Evolutionary conservation across 2,113 vertebrate genomes (phyloP), one percentile per base, ranked within the genome.

Genomic region (Mohoua ochrocephala): DNA sequence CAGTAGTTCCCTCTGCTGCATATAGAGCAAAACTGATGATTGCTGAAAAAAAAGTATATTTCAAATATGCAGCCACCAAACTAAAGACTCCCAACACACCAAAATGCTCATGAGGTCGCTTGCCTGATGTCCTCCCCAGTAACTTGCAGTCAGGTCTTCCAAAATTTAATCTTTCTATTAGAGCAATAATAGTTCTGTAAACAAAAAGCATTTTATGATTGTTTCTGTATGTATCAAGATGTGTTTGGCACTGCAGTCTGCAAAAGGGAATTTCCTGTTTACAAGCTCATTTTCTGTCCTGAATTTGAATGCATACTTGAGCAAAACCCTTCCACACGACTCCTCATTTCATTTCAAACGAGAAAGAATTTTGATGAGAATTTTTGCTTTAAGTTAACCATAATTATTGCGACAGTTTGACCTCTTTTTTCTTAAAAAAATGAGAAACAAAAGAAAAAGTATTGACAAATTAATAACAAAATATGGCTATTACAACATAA

Each of bases 191-290:
- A 65, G 45, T 19, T 80, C 59, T 67, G n/a, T 94, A 89, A 93
- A 95, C 89, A 93, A 77, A 93, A 88, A 73, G 52, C 22, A 79
- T 37, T 87, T 85, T 50, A 79, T 60, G 82, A 85, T 87, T 5
- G 7, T 60, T 94, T 92, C 67, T 95, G 68, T 80, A 45, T 88
- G 90, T 57, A 90, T 35, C n/a, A 24, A 85, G 63, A 91, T 37
- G 31, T 41, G 24, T 69, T 87, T 93, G 85, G 79, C 75, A 83
- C 5, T 63, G 50, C 24, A 71, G 50, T 35, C 69, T 50, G 68
- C 45, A 54, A 85, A 76, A 70, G 49, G 69, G 70, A 83, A 90
- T 90, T 96, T 96, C 94, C 87, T 96, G 92, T 94, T 96, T 96
- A 96, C 54, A 86, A 83, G 57, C 19, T 77, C 28, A 12, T 90